Evolutionary conservation across 1,140 invertebrate species (phyloP), one percentile per base, ranked within the genome.

Genomic region (Camponotus pennsylvanicus): DNA sequence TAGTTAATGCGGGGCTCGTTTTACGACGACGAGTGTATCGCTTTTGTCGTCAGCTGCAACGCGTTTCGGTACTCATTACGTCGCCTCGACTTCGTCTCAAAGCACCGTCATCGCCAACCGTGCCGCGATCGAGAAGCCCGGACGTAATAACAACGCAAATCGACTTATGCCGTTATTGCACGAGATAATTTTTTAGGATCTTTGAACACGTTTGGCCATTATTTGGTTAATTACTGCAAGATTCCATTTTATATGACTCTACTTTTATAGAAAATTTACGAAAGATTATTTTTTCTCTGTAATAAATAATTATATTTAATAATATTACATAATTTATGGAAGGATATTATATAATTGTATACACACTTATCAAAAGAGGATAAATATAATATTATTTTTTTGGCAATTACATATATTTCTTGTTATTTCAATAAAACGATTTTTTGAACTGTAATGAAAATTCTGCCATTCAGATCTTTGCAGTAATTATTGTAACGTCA

Each of bases 31-130:
- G 67, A 82, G 69, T 85, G 71, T 85, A 66, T 85, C 61, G 73
- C 83, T 85, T 85, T 85, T 85, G 75, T 85, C 63, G 71, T 78
- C 52, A 79, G 73, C 83, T 79, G 71, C 75, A 45, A 64, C 83
- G 75, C 75, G 59, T 85, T 75, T 85, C 45, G 59, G 18, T 61
- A 75, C 69, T 83, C 79, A 75, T 83, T 83, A 83, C 55, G 69
- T 32, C 79, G 55, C 57, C 69, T 75, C 40, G 67, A 75, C 79
- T 83, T 75, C 55, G 57, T 70, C 79, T 83, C 79, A 83, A 83
- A 83, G 79, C 69, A 34, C 32, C 69, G 79, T 73, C 40, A 40
- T 73, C 45, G 55, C 34, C 27, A 45, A 73, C 69, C 27, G 55
- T 49, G 55, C 18, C 13, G 40, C 55, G 42, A 83, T 83, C 40